phyloP scores from a whole-genome alignment of 1,140 invertebrate species.

The Anthonomus grandis region DNA sequence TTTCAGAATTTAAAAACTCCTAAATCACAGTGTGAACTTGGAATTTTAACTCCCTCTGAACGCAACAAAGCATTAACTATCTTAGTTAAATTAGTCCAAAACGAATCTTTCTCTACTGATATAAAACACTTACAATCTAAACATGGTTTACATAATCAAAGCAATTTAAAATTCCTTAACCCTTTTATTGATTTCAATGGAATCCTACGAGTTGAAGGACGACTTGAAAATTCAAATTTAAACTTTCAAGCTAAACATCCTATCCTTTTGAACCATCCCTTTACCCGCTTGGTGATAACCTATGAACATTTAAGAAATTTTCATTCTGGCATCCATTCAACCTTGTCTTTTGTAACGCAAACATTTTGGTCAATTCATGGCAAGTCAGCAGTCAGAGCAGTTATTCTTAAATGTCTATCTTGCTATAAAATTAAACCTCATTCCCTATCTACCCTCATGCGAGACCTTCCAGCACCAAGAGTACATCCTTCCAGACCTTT shows the following conservation, averaged over 20 bases:
- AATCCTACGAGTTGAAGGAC: background rate
- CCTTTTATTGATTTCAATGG: background rate
- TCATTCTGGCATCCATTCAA: conserved; percentile 33
- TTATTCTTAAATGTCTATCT: conserved; percentile 34
- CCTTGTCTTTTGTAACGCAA: conserved; percentile 14
- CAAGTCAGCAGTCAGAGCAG: conserved; percentile 15
- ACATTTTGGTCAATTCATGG: conserved; percentile 24
- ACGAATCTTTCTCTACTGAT: too few species aligned
- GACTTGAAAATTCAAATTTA: conserved; percentile 19
- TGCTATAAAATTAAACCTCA: conserved; percentile 31
- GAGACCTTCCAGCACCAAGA: conserved; percentile 30
- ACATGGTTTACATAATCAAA: too few species aligned
- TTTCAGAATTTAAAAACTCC: too few species aligned
- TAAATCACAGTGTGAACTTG: too few species aligned
- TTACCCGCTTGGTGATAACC: background rate
- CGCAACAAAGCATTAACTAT: too few species aligned
- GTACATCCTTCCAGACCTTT: conserved; percentile 40
- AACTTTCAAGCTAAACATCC: conserved; percentile 45
- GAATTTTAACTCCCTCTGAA: too few species aligned
- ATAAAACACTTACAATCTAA: too few species aligned
- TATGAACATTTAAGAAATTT: conserved; percentile 19
- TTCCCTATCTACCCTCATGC: conserved; percentile 37
- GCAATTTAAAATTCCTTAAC: too few species aligned
- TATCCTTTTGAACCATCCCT: conserved; percentile 32
- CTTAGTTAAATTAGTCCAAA: too few species aligned